Evolutionary conservation across 2,888 invertebrate genomes (phyloP).

Genomic region (Anagyrus pseudococci): DNA sequence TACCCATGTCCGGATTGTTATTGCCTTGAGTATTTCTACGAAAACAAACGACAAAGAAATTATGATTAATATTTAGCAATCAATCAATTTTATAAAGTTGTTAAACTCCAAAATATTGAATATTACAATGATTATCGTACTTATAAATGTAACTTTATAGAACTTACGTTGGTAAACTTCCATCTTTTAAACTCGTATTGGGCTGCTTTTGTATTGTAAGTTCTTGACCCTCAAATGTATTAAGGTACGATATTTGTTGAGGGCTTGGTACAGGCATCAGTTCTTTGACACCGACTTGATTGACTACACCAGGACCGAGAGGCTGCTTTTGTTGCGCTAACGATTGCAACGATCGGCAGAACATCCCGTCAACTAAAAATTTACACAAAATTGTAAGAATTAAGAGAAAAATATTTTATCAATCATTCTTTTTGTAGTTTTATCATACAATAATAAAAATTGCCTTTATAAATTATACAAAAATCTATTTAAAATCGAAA

Average conservation of each 20-base stretch:
- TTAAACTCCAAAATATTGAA: background rate
- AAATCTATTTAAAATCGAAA: no score
- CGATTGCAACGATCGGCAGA: conserved; percentile 70
- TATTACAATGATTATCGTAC: no score
- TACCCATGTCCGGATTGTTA: conserved; percentile 53
- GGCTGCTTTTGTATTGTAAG: conserved; percentile 95
- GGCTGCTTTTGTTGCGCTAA: conserved; percentile 70
- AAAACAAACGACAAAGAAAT: background rate
- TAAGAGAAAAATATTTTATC: no score
- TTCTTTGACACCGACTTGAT: conserved; percentile 69
- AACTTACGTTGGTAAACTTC: conserved; percentile 76
- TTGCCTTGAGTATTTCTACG: conserved; percentile 49
- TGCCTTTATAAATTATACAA: no score
- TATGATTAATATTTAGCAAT: background rate
- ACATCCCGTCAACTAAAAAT: conserved; percentile 67
- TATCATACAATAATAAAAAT: no score
- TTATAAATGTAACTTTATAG: conserved; percentile 1
- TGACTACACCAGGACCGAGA: conserved; percentile 54
- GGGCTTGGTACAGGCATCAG: conserved; percentile 96
- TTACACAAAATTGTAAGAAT: background rate
- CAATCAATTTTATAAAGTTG: no score
- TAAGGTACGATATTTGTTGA: conserved; percentile 94
- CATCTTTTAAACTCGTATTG: conserved; percentile 85
- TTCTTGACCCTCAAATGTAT: conserved; percentile 95
- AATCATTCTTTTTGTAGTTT: no score